Evolutionary conservation across 1,140 invertebrate species (phyloP).

Genomic region (Lucilia cuprina): DNA sequence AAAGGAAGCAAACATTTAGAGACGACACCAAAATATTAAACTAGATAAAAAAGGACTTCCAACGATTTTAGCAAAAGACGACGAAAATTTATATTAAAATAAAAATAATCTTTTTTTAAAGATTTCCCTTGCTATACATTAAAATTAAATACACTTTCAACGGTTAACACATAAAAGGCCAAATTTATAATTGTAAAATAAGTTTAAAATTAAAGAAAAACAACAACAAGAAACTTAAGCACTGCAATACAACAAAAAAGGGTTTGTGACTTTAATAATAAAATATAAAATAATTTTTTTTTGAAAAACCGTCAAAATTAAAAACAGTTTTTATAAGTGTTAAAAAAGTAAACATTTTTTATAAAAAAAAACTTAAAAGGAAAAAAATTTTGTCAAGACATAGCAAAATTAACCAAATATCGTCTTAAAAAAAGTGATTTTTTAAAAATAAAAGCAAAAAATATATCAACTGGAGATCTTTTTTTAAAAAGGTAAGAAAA

Average conservation of each 20-base stretch:
- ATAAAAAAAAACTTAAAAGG: neutral
- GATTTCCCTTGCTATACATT: neutral
- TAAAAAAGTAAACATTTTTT: neutral
- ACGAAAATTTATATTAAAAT: slow-evolving; percentile 9
- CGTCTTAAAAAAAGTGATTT: slow-evolving; percentile 13
- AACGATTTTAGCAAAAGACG: slow-evolving; percentile 33
- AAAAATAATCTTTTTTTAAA: slow-evolving; percentile 11
- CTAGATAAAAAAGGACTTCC: slow-evolving; percentile 1
- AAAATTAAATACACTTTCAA: slow-evolving; percentile 10
- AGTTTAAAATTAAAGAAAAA: neutral
- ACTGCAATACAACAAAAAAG: slow-evolving; percentile 23
- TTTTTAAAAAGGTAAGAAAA: slow-evolving; percentile 10
- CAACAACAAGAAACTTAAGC: neutral
- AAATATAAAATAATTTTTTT: neutral
- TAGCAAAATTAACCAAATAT: neutral
- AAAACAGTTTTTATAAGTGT: neutral
- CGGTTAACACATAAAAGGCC: slow-evolving; percentile 30
- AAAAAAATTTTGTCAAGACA: neutral
- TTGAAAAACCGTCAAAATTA: neutral
- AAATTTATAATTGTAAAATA: slow-evolving; percentile 21
- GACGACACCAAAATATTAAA: neutral
- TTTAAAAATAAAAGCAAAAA: neutral
- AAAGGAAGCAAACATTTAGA: neutral
- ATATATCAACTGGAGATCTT: slow-evolving; percentile 32
- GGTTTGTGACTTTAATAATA: slow-evolving; percentile 34